Percentiles rank a stretch among this genome's conserved stretches.
Evolutionary conservation across 1,140 invertebrate species (phyloP).

Genomic region (Epicauta chinensis): DNA sequence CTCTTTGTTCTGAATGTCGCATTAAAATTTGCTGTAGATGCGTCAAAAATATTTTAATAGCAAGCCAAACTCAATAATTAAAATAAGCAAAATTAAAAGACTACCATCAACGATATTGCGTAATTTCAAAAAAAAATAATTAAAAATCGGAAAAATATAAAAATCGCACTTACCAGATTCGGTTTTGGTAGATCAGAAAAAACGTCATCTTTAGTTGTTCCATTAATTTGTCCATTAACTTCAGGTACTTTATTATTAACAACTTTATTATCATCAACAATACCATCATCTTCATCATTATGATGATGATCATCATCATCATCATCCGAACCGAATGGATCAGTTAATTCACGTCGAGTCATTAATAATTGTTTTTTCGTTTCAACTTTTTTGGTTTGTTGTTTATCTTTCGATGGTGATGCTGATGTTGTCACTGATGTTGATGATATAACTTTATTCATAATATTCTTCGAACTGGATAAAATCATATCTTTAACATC

Average conservation of each 20-base stretch:
- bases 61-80: conserved; percentile 24
- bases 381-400: conserved; percentile 28
- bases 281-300: conserved; percentile 1
- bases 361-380: conserved; percentile 59
- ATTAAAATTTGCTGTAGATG: conserved; percentile 60
- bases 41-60: conserved; percentile 37
- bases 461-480: conserved; percentile 66
- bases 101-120: no score
- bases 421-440: no score
- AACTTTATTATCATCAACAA: conserved; percentile 9
- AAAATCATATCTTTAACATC: conserved; percentile 70
- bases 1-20: conserved; percentile 79
- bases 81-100: neutral
- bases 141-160: no score
- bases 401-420: conserved; percentile 65
- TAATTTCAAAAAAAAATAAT: conserved; percentile 4
- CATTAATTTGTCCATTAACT: conserved; percentile 26
- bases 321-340: conserved; percentile 88
- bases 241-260: conserved; percentile 17
- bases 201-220: conserved; percentile 23
- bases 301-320: conserved; percentile 62
- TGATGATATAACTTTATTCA: conserved; percentile 68
- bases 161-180: conserved; percentile 37
- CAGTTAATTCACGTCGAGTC: conserved; percentile 79
- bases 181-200: conserved; percentile 43